Evolutionary conservation across 2,888 invertebrate genomes (phyloP), one percentile per base, ranked within the genome.

Genomic region (Diploptera punctata): DNA sequence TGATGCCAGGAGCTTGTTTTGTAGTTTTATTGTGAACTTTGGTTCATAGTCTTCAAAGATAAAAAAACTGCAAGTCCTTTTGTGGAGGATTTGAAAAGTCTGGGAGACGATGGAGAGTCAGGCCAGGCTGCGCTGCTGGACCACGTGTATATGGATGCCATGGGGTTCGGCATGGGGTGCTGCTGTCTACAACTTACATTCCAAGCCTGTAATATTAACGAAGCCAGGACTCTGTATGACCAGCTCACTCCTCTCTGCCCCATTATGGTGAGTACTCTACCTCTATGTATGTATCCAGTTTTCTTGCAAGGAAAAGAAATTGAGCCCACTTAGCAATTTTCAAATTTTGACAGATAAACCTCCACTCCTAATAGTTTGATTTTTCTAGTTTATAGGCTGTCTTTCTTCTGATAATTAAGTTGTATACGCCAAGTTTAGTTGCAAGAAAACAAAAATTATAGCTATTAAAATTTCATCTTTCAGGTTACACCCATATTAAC

Each of bases 141-240:
- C 85, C 95, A 97, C 80, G 94, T 99, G 76, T 97, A 99, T 80
- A 92, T 99, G 92, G 99, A 99, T 83, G 96, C 97, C 1, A 99
- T 99, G 99, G 99, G 98, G 26, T 99, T 99, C 82, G 99, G 98
- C 70, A 99, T 99, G 99, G 99, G 99, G 33, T 98, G 98, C 82
- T 97, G 96, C 80, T 99, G 98, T 81, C 87, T 99, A 47, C 99
- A 99, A 83, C 87, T 97, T 71, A 97, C 97, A 65, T 99, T 99
- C 86, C 94, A 97, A 84, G 98, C 99, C 1, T 97, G 97, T 83
- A 98, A 98, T 82, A 97, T 99, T 76, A 89, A 89, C 57, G 99
- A 99, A 86, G 99, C 99, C 3, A 88, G 97, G 76, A 94, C 93
- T 44, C 87, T 99, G 0, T 99, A 99, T 81, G 99, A 99, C 83